Percentiles rank a stretch among this genome's conserved stretches.
These are phyloP conservation scores for Myotis lucifugus DNA, from an alignment of 2,113 vertebrate genomes.

Conservation along the genomic window DNA sequence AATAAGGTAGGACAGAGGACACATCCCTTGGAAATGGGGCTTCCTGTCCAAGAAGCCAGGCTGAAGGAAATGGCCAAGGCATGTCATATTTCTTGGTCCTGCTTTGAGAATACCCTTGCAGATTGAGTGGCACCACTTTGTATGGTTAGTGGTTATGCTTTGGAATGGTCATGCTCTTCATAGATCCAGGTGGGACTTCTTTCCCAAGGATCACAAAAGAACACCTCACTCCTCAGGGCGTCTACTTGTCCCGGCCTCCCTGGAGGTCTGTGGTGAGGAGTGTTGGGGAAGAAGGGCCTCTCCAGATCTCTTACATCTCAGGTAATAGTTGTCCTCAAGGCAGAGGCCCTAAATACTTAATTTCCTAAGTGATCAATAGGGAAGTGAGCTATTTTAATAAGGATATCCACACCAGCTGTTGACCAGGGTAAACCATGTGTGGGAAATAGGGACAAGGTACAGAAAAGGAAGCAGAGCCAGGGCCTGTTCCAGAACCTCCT, in stretches of 20 bases:
- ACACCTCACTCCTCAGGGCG: background rate
- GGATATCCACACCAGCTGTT: background rate
- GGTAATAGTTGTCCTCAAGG: background rate
- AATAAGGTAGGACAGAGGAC: constrained; percentile 90
- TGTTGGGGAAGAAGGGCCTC: background rate
- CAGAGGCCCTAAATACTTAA: background rate
- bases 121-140: background rate
- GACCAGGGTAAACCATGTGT: background rate
- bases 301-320: background rate
- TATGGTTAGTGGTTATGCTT: background rate
- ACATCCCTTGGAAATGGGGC: background rate
- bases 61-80: background rate
- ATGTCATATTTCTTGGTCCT: background rate
- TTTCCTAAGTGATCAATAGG: background rate
- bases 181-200: background rate
- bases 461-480: background rate
- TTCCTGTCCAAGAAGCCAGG: background rate
- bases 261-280: background rate
- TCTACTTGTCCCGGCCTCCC: background rate
- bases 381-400: background rate
- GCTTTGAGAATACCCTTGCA: background rate
- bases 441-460: background rate
- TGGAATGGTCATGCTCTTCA: background rate
- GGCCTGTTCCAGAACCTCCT: background rate
- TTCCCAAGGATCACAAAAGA: constrained; percentile 12